These are phyloP conservation scores for Agrotis segetum DNA, from an alignment of 2,888 invertebrate species.

Conservation along the genomic window DNA sequence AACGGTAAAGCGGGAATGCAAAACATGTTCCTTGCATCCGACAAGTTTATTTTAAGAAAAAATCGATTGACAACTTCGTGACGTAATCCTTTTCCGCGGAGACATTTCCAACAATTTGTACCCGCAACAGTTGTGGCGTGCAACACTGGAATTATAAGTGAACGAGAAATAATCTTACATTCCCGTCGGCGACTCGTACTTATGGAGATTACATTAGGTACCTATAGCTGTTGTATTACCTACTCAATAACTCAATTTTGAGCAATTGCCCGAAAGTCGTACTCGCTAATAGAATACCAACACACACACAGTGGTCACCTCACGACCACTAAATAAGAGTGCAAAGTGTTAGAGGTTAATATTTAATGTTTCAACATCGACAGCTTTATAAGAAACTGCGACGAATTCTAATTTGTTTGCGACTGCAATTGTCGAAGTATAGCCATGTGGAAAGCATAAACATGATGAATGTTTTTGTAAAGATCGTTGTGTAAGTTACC, in stretches of 20 bases:
- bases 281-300: conserved; percentile 40
- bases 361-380: conserved; percentile 7
- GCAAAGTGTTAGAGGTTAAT: conserved; percentile 1
- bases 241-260: conserved; percentile 36
- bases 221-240: conserved; percentile 19
- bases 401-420: conserved; percentile 22
- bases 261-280: conserved; percentile 18
- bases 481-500: conserved; percentile 9
- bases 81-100: conserved; percentile 49
- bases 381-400: conserved; percentile 10
- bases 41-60: conserved; percentile 55
- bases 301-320: conserved; percentile 12
- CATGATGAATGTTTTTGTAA: conserved; percentile 5
- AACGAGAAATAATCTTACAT: conserved; percentile 28
- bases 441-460: conserved; percentile 4
- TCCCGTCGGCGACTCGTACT: conserved; percentile 7
- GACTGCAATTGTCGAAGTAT: conserved; percentile 3
- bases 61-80: conserved; percentile 39
- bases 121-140: conserved; percentile 29
- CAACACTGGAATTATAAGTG: conserved; percentile 45
- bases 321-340: conserved; percentile 1
- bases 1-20: conserved; percentile 45
- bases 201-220: conserved; percentile 3
- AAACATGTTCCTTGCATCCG: conserved; percentile 47
- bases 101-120: conserved; percentile 50